phyloP scores from a whole-genome alignment of 2,113 vertebrate species.

The Amia ocellicauda region DNA sequence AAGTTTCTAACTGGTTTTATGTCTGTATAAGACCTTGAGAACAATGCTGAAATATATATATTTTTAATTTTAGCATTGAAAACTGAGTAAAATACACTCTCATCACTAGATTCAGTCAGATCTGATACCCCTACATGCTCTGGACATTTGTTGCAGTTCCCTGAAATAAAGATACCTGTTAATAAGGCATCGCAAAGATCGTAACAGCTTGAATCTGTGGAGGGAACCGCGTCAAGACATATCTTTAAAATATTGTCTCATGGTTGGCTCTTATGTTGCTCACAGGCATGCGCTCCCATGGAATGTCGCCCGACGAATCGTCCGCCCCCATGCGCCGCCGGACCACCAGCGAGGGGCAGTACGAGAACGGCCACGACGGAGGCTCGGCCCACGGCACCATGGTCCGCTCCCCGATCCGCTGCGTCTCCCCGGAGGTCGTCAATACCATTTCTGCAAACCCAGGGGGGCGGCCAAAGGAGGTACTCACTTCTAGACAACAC shows the following conservation, averaged over 20 bases:
- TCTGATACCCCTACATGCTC: too few species aligned
- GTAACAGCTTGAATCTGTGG: too few species aligned
- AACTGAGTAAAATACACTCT: too few species aligned
- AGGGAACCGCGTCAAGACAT: too few species aligned
- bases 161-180: too few species aligned
- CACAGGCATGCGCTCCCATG: conserved; percentile 75
- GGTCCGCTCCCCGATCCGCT: conserved; percentile 80
- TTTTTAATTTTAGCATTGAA: too few species aligned
- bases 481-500: conserved; percentile 53
- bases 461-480: conserved; percentile 96
- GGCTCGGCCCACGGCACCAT: conserved; percentile 67
- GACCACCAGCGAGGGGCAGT: conserved; percentile 76
- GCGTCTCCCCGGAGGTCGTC: conserved; percentile 89
- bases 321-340: conserved; percentile 55
- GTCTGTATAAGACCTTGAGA: too few species aligned
- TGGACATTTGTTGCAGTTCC: too few species aligned
- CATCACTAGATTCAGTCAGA: too few species aligned
- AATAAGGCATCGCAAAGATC: too few species aligned
- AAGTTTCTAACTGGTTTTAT: too few species aligned
- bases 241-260: not conserved
- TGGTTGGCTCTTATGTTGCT: conserved; percentile 19
- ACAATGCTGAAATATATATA: too few species aligned
- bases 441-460: conserved; percentile 92
- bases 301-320: conserved; percentile 63
- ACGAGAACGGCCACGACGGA: conserved; percentile 64